A percentile compares a stretch with the other conserved stretches of the same genome.
phyloP scores from a whole-genome alignment of 2,113 vertebrate genomes.

The Peromyscus californicus region DNA sequence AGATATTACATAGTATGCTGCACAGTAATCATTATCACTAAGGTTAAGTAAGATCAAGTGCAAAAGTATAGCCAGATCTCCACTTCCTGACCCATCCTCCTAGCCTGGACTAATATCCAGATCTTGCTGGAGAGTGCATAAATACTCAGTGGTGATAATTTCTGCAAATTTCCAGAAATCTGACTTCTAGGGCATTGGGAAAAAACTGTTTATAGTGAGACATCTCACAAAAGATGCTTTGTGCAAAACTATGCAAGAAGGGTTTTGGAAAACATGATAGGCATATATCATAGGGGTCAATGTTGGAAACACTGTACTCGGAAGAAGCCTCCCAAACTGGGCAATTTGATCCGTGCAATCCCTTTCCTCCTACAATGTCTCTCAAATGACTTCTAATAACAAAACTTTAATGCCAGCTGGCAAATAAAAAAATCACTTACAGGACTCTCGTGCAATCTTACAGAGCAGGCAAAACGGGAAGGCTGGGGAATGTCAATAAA shows the following conservation, averaged over 20 bases:
- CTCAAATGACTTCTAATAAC: not conserved
- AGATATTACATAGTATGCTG: not conserved
- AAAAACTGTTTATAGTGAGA: not conserved
- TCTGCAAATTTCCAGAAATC: slow-evolving; percentile 9
- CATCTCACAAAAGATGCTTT: not conserved
- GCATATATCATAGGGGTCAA: accelerated
- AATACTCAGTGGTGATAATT: not conserved
- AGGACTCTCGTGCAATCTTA: not conserved
- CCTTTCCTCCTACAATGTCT: not conserved
- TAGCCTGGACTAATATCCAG: not conserved
- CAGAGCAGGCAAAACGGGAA: not conserved
- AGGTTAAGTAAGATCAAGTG: not conserved
- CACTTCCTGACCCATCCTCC: not conserved
- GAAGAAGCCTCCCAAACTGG: not conserved
- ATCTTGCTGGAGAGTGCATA: not conserved
- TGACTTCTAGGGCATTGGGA: not conserved
- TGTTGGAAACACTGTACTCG: not conserved
- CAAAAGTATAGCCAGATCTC: not conserved
- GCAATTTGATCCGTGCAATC: not conserved
- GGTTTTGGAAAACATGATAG: not conserved
- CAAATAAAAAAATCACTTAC: not conserved
- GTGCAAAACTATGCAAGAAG: not conserved
- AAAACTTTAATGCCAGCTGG: not conserved
- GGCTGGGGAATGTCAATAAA: not conserved
- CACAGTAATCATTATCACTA: not conserved